Base-by-base conservation (phyloP, 2,113 vertebrate genomes). In the Corythaixoides concolor region DNA sequence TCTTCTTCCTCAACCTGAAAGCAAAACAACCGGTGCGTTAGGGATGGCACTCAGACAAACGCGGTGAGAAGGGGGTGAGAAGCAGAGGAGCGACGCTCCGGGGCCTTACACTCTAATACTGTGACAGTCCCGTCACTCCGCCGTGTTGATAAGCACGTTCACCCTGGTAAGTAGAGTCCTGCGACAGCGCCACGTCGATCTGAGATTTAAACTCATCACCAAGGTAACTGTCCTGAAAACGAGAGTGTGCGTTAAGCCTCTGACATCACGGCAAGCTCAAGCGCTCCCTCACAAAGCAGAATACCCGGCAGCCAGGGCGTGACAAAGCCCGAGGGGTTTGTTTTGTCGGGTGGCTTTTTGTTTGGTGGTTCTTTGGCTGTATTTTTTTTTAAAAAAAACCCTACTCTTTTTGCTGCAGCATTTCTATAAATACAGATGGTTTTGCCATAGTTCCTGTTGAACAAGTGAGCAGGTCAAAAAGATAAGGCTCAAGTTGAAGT, bases 181-280 rank as follows among this genome's bases (percentile, higher is more conserved):
- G 99, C 22, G 99, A 99, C 98, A 99, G 98, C 16, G 99, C 99
- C 98, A 99, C 99, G 12, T 99, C 99, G 30, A 99, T 99, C 98
- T 99, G 99, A 85, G 99, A 99, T 97, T 99, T 99, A 98, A 99
- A 99, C 98, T 99, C 99, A 90, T 99, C 99, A 22, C 99, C 99
- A 93, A 99, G 98, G 98, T 99, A 99, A 96, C 99, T 99, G 98
- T 99, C 99, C 99, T 99, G 98, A 8, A 98, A 93, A 59, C 26
- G 12, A 85, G 81, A 49, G 79, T 5, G 24, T 1, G 27, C 18
- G 83, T 87, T n/a, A 53, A 64, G 35, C 62, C 64, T 67, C 73
- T 5, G 1, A 4, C 8, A 8, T 3, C 4, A 43, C 41, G 5
- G 2, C 72, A 32, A 63, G 77, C 28, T 39, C 73, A 8, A 32